Base-by-base conservation (phyloP, 2,888 invertebrate genomes). In the Rhabditoides inermis region DNA sequence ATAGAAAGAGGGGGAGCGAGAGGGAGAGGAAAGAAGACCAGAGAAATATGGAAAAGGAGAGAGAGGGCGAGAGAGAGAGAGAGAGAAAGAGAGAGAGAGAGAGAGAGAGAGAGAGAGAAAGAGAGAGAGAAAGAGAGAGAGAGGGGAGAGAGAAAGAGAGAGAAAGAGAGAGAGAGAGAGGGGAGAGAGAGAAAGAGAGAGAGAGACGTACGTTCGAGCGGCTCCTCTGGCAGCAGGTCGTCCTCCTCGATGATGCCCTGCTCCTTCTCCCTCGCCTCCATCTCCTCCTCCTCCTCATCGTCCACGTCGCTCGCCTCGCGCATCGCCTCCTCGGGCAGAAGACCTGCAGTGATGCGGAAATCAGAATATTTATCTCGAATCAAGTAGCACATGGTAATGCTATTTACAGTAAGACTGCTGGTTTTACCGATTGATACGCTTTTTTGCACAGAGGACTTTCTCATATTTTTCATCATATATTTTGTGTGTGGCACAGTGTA, bases 291-390 rank as follows among this genome's bases (percentile, higher is more conserved):
- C n/a, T 18, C 45, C 18, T 1, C 25, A 12, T 47, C 51, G 7
- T 54, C 51, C 4, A 49, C 61, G 3, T 41, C 37, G 36, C 54
- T 47, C 35, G 57, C 55, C 36, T 61, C 55, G 0, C 53, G 26
- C 39, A 58, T 56, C 2, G 51, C 40, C 10, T 54, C 57, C 12
- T 53, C 54, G 28, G 49, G 30, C n/a, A 58, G n/a, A n/a, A n/a
- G n/a, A n/a, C n/a, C n/a, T n/a, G n/a, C n/a, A n/a, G n/a, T n/a
- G n/a, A n/a, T n/a, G n/a, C n/a, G n/a, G n/a, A n/a, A n/a, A n/a
- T n/a, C n/a, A n/a, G n/a, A n/a, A n/a, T n/a, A n/a, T n/a, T n/a
- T n/a, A n/a, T n/a, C n/a, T n/a, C n/a, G n/a, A n/a, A n/a, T n/a
- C n/a, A n/a, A n/a, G n/a, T n/a, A n/a, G n/a, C n/a, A n/a, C n/a